Conservation (phyloP, 2,797 vertebrate species). For the Tragopan temminckii region DNA sequence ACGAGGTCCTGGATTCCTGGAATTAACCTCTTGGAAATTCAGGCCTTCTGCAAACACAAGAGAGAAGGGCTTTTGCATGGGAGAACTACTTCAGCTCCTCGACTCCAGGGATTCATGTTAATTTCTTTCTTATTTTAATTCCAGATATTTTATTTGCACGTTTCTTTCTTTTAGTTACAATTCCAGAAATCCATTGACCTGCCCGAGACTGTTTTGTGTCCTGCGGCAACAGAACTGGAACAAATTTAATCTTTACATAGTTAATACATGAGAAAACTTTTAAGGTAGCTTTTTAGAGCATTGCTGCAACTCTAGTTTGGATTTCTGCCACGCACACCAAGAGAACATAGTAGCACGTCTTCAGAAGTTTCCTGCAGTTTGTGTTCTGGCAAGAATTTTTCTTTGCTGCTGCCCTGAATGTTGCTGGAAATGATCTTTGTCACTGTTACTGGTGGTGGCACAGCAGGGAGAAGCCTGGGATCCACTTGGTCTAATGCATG, state of each 20-base stretch:
- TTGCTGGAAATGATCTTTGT: background rate
- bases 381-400: background rate
- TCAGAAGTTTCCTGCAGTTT: background rate
- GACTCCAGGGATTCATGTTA: background rate
- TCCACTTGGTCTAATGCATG: background rate
- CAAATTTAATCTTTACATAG: background rate
- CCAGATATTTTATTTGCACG: rapidly evolving
- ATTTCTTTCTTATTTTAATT: background rate
- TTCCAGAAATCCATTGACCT: rapidly evolving
- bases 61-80: background rate
- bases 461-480: background rate
- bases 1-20: rapidly evolving
- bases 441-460: rapidly evolving
- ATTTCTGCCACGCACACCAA: background rate
- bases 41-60: background rate
- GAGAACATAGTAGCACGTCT: background rate
- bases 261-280: background rate
- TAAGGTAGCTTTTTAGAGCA: background rate
- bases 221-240: background rate
- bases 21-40: background rate
- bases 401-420: background rate
- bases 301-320: background rate
- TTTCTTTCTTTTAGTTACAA: background rate
- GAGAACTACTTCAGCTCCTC: background rate
- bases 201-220: background rate